Evolutionary conservation across 1,140 invertebrate genomes (phyloP), one percentile per base, ranked within the genome.

Genomic region (Pseudomyrmex cubaensis): DNA sequence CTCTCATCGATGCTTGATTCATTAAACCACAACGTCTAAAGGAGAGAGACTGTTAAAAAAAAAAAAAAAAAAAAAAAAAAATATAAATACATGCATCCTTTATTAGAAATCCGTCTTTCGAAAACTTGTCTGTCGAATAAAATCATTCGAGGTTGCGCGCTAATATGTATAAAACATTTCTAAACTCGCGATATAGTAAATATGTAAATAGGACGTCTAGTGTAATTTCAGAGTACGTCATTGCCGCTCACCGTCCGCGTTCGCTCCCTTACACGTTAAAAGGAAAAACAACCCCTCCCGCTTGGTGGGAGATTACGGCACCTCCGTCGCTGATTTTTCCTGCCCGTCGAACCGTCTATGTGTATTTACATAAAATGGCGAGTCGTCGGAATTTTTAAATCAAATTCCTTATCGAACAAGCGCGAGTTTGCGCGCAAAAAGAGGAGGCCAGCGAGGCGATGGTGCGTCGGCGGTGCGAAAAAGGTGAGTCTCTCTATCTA

Each of bases 281-380:
- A 70, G 63, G 52, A 82, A 69, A 63, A 82, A 70, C 50, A 85
- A 84, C 50, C 56, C 59, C 25, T 52, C 52, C 13, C 17, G 35
- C 35, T 84, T 57, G 86, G 62, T 48, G 13, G 56, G 85, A 35
- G 75, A 82, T 52, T 73, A 46, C 46, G 82, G 62, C 73, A 77
- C 80, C 64, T 87, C 87, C 87, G 89, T 89, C 88, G 87, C 87
- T 92, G 92, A 92, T 92, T 92, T 88, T 92, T 90, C 87, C 87
- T 86, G 78, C 84, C 75, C 85, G 85, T 89, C 90, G 89, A 89
- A 87, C 88, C 89, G 89, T 91, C 77, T 90, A 89, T 86, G 91
- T 91, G 89, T 93, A 93, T 93, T 93, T 92, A 93, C 92, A 93
- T 93, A 92, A 93, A 93, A 93, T 87, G 89, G 83, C 82, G 88